These are phyloP conservation scores for Gandaritis pyraliata DNA, from an alignment of 2,888 invertebrate genomes.

Conservation along the genomic window DNA sequence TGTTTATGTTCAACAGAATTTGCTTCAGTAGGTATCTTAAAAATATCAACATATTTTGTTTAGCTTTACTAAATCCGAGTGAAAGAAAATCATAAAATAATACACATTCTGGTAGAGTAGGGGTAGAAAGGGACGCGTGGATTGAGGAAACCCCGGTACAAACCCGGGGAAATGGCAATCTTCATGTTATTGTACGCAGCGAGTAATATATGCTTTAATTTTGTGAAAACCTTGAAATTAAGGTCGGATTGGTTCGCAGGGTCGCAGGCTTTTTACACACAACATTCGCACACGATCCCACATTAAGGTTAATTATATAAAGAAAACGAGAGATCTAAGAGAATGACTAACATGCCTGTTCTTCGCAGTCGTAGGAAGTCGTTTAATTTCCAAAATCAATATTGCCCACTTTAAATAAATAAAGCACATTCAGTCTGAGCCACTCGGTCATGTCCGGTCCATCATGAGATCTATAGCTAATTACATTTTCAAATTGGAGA, in stretches of 20 bases:
- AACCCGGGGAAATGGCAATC: slow-evolving; percentile 16
- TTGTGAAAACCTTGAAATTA: slow-evolving; percentile 16
- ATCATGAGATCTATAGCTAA: slow-evolving; percentile 12
- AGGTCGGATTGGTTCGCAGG: slow-evolving; percentile 8
- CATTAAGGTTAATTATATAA: no score
- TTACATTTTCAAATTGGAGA: slow-evolving; percentile 16
- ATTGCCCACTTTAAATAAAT: background rate
- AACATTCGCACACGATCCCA: background rate
- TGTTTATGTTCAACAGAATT: background rate
- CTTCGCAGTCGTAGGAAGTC: no score
- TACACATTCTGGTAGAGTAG: slow-evolving; percentile 33
- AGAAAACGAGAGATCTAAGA: no score
- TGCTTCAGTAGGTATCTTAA: no score
- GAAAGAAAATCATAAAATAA: slow-evolving; percentile 25
- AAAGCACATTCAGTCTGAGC: background rate
- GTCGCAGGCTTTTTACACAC: background rate
- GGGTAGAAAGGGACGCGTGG: slow-evolving; percentile 14
- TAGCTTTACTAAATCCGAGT: background rate
- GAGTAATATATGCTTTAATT: slow-evolving; percentile 22
- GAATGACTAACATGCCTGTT: no score
- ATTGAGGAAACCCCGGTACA: slow-evolving; percentile 35
- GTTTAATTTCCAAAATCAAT: background rate
- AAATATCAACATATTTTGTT: slow-evolving; percentile 6
- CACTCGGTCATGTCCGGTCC: background rate
- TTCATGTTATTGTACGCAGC: slow-evolving; percentile 15